phyloP scores from a whole-genome alignment of 2,113 vertebrate species.

The Microcebus tavaratra region DNA sequence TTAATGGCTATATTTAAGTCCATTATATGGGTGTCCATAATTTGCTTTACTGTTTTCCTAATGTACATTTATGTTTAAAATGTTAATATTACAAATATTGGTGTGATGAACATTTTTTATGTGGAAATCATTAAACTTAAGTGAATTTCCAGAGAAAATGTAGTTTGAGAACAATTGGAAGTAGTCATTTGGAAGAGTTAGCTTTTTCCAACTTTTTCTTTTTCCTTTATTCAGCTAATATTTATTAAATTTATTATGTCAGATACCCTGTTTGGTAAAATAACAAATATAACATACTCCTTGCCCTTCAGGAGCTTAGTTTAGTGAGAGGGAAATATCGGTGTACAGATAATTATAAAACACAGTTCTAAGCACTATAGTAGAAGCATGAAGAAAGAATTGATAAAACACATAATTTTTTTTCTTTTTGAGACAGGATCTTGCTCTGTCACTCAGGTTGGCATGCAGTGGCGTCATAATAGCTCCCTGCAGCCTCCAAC shows the following conservation, averaged over 20 bases:
- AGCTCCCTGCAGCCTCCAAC: no score
- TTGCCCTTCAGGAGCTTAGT: not conserved
- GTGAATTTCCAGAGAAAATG: not conserved
- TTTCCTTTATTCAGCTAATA: not conserved
- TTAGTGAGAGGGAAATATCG: not conserved
- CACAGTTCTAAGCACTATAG: not conserved
- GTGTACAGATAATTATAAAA: not conserved
- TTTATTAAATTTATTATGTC: not conserved
- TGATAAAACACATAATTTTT: not conserved
- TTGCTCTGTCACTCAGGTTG: no score
- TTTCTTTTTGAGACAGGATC: no score
- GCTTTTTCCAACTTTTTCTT: not conserved
- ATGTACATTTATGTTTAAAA: constrained; percentile 31
- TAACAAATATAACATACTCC: not conserved
- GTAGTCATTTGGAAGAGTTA: not conserved
- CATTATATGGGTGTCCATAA: not conserved
- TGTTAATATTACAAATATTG: not conserved
- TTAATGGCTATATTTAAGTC: not conserved
- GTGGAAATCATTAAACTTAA: not conserved
- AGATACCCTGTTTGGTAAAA: not conserved
- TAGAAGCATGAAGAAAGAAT: not conserved
- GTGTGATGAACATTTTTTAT: not conserved
- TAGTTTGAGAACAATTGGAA: not conserved
- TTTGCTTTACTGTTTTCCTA: not conserved
- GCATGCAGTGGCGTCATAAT: no score